phyloP scores from a whole-genome alignment of 1,140 invertebrate genomes.

The Drosophila ambigua region DNA sequence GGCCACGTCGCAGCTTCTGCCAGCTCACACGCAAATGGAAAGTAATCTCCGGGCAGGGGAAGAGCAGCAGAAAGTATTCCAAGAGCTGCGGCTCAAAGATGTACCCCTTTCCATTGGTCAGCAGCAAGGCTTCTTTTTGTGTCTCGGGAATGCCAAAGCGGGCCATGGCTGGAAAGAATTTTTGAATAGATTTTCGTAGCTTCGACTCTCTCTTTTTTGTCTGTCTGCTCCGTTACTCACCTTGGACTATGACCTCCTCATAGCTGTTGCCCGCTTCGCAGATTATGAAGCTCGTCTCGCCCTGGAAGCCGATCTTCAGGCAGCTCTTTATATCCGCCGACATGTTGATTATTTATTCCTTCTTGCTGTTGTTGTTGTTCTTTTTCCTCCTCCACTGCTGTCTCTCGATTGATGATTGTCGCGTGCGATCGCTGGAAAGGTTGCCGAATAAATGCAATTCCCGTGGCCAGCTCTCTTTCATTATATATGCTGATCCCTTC shows the following conservation, averaged over 20 bases:
- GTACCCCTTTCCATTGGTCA: constrained; percentile 68
- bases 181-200: neutral
- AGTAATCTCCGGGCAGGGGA: constrained; percentile 64
- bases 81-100: constrained; percentile 66
- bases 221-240: constrained; percentile 31
- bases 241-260: constrained; percentile 57
- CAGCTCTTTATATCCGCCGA: constrained; percentile 42
- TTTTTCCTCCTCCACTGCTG: neutral
- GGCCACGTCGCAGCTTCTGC: constrained; percentile 44
- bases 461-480: constrained; percentile 31
- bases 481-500: constrained; percentile 24
- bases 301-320: constrained; percentile 63
- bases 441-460: constrained; percentile 37
- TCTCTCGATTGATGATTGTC: neutral
- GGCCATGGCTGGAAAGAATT: constrained; percentile 36
- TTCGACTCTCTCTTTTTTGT: neutral
- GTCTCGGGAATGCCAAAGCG: constrained; percentile 52
- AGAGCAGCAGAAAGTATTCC: constrained; percentile 74
- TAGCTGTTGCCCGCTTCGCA: constrained; percentile 56
- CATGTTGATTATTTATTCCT: constrained; percentile 21
- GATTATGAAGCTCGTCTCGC: constrained; percentile 41
- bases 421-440: constrained; percentile 28
- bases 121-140: constrained; percentile 46
- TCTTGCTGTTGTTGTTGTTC: neutral
- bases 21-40: constrained; percentile 72